Base-by-base conservation (phyloP, 1,140 invertebrate genomes). In the Drosophila funebris region DNA sequence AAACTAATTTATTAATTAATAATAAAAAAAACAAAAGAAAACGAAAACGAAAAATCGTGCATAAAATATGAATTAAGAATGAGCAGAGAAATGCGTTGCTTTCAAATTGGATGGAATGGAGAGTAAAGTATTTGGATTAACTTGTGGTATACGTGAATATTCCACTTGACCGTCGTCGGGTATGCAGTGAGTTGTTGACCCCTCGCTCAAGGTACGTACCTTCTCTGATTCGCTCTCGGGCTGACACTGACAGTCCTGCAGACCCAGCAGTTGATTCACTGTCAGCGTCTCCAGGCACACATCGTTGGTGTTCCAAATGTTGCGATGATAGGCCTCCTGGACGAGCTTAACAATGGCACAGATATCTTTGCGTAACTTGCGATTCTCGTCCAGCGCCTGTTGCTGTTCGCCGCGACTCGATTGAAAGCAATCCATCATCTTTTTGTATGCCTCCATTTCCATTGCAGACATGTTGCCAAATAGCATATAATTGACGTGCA, bases 161-260 rank as follows among this genome's bases (percentile, higher is more conserved):
- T 36, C 8, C 3, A 0, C 9, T 7, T 36, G 9, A 36, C 4
- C 33, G 4, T 41, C 16, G 13, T 41, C 16, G 13, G 13, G 1
- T 18, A 20, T 61, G 8, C 16, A 33, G 22, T 36, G 11, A 56
- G 9, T 27, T 20, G 29, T 8, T 0, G 3, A 14, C 4, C 11
- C 1, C 14, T 9, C 29, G 7, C 2, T n/a, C n/a, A 24, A 14
- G 11, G 11, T 29, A 75, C 85, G 41, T 75, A 90, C 88, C 88
- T 78, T 88, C 48, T 90, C 88, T 31, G 68, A 48, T 6, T 88
- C 81, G 27, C 77, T 77, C 22, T 88, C 71, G 18, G 76, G 56
- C n/a, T n/a, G n/a, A 2, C 14, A 11, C 16, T 81, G 62, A 16
- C 44, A 48, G 6, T 13, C 16, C 8, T 39, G 31, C 11, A 64